These are phyloP conservation scores for Morone saxatilis DNA, from an alignment of 2,113 vertebrate genomes.

Conservation along the genomic window DNA sequence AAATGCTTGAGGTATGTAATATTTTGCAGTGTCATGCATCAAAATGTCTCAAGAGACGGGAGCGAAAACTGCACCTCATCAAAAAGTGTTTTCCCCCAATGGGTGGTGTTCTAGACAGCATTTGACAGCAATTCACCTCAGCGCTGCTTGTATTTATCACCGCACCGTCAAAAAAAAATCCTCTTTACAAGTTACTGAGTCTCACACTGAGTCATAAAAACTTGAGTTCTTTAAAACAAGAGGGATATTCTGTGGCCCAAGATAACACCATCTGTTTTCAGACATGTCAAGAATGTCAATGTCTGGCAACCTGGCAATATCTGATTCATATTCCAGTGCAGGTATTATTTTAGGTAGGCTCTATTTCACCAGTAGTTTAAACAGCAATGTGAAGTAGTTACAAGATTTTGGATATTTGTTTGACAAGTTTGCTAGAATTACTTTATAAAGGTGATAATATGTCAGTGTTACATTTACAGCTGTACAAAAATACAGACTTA, in stretches of 20 bases:
- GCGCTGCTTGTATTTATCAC: slow-evolving; percentile 60
- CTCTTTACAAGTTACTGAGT: slow-evolving; percentile 52
- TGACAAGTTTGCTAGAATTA: not conserved
- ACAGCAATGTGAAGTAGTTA: not conserved
- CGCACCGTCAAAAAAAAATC: slow-evolving; percentile 26
- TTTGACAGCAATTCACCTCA: slow-evolving; percentile 64
- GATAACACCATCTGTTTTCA: slow-evolving; percentile 38
- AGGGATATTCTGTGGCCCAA: slow-evolving; percentile 1
- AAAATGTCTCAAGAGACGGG: slow-evolving; percentile 51
- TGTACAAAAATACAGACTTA: too few species aligned
- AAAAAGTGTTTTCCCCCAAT: slow-evolving; percentile 47
- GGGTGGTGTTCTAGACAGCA: slow-evolving; percentile 33
- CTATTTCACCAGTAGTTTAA: not conserved
- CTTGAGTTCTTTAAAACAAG: slow-evolving; percentile 8
- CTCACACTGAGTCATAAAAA: slow-evolving; percentile 33
- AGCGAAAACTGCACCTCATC: slow-evolving; percentile 63
- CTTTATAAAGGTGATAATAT: not conserved
- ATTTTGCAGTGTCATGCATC: slow-evolving; percentile 63
- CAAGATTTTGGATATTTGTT: not conserved
- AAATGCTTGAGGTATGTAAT: slow-evolving; percentile 42
- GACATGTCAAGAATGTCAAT: not conserved
- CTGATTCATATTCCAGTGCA: not conserved
- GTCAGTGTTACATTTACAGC: not conserved
- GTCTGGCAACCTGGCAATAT: not conserved
- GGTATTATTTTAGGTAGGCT: not conserved